Conservation (phyloP, 1,140 invertebrate species). For the Phortica variegata region DNA sequence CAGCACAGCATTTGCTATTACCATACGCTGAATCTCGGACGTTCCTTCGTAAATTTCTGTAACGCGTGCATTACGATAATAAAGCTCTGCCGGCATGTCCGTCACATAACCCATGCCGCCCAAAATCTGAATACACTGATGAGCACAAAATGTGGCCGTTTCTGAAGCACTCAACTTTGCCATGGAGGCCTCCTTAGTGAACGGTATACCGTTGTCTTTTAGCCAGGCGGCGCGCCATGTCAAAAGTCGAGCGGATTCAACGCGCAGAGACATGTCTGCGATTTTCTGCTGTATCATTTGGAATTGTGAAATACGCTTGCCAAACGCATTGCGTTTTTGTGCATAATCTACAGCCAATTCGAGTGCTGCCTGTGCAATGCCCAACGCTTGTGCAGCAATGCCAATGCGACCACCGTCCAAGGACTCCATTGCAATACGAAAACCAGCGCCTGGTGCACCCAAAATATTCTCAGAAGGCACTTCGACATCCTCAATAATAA, state of each 20-base stretch:
- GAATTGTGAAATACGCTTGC: slow-evolving; percentile 79
- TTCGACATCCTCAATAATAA: slow-evolving; percentile 89
- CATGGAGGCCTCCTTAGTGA: slow-evolving; percentile 94
- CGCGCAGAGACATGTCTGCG: slow-evolving; percentile 82
- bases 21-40: slow-evolving; percentile 92
- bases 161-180: slow-evolving; percentile 92
- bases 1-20: slow-evolving; percentile 82
- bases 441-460: slow-evolving; percentile 76
- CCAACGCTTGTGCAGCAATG: slow-evolving; percentile 85
- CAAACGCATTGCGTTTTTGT: slow-evolving; percentile 84
- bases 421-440: slow-evolving; percentile 94
- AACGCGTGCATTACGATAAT: slow-evolving; percentile 88
- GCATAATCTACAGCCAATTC: slow-evolving; percentile 94
- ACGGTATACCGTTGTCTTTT: slow-evolving; percentile 83
- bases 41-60: slow-evolving; percentile 94
- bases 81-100: slow-evolving; percentile 93
- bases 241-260: slow-evolving; percentile 82
- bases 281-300: slow-evolving; percentile 90
- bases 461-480: slow-evolving; percentile 79
- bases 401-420: slow-evolving; percentile 86
- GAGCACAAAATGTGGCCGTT: slow-evolving; percentile 86
- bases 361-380: slow-evolving; percentile 88
- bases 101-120: slow-evolving; percentile 93
- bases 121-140: slow-evolving; percentile 64
- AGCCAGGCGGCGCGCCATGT: slow-evolving; percentile 89